Percentiles rank a stretch among this genome's conserved stretches.
Conservation (phyloP, 2,797 vertebrate genomes). For the Helicolenus hilgendorfi region DNA sequence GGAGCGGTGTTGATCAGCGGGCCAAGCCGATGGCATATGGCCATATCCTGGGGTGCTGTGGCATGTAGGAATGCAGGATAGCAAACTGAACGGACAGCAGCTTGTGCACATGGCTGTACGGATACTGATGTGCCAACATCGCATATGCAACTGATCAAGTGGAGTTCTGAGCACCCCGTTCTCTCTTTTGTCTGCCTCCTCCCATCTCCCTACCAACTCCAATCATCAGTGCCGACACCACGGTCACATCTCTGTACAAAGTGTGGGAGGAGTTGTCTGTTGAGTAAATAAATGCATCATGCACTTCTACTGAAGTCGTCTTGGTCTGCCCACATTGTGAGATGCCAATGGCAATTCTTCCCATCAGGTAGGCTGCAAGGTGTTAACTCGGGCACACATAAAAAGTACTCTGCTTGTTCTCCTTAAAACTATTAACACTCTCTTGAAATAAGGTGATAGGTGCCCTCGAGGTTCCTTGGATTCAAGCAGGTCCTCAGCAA, state of each 20-base stretch:
- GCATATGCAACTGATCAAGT: conserved; percentile 83
- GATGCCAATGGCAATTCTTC: background rate
- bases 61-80: conserved; percentile 80
- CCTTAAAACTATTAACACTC: background rate
- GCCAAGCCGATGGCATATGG: conserved; percentile 90
- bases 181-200: conserved; percentile 14
- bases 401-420: background rate
- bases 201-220: background rate
- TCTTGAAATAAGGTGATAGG: background rate
- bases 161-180: conserved; percentile 55
- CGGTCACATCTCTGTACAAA: background rate
- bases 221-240: conserved; percentile 15
- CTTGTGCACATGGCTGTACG: conserved; percentile 62
- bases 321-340: background rate
- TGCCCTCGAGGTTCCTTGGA: background rate
- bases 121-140: conserved; percentile 68
- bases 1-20: conserved; percentile 81
- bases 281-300: background rate
- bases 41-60: conserved; percentile 84
- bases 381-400: background rate
- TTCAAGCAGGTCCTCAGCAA: background rate
- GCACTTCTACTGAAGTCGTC: background rate
- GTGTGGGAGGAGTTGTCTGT: conserved; percentile 45
- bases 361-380: background rate
- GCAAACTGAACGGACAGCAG: conserved; percentile 73